phyloP scores from a whole-genome alignment of 1,140 invertebrate species.

The Drosophila hydei region DNA sequence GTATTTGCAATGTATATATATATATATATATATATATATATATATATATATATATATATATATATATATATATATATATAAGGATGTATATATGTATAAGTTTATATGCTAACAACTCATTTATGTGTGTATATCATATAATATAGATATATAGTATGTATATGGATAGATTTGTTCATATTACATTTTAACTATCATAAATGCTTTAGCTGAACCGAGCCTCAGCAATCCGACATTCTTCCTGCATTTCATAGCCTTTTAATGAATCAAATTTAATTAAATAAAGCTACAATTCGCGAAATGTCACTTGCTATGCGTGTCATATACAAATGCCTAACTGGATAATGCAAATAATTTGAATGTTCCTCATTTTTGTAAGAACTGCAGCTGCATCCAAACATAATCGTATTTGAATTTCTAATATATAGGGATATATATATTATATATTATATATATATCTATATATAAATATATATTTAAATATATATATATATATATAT shows the following conservation, averaged over 20 bases:
- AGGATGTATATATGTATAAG: constrained; percentile 38
- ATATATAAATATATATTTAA: constrained; percentile 52
- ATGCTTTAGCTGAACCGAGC: constrained; percentile 36
- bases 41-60: constrained; percentile 31
- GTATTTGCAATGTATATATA: constrained; percentile 32
- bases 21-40: constrained; percentile 35
- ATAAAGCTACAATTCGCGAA: constrained; percentile 43
- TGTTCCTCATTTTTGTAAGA: constrained; percentile 12
- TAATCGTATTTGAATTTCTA: constrained; percentile 18
- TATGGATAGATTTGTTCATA: constrained; percentile 71
- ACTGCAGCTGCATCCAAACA: constrained; percentile 23
- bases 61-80: constrained; percentile 20
- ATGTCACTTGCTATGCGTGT: constrained; percentile 42
- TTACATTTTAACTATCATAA: constrained; percentile 60
- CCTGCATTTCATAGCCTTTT: constrained; percentile 16
- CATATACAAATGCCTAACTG: constrained; percentile 46
- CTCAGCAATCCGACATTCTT: not conserved
- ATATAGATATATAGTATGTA: constrained; percentile 48
- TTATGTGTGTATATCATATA: constrained; percentile 60
- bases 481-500: constrained; percentile 49
- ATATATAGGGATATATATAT: too few relatives aligned
- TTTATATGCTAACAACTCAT: constrained; percentile 60
- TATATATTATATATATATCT: constrained; percentile 43
- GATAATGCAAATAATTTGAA: constrained; percentile 35
- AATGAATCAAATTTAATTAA: constrained; percentile 22